Base-by-base conservation (phyloP, 2,797 vertebrate species). In the Meda fulgida region DNA sequence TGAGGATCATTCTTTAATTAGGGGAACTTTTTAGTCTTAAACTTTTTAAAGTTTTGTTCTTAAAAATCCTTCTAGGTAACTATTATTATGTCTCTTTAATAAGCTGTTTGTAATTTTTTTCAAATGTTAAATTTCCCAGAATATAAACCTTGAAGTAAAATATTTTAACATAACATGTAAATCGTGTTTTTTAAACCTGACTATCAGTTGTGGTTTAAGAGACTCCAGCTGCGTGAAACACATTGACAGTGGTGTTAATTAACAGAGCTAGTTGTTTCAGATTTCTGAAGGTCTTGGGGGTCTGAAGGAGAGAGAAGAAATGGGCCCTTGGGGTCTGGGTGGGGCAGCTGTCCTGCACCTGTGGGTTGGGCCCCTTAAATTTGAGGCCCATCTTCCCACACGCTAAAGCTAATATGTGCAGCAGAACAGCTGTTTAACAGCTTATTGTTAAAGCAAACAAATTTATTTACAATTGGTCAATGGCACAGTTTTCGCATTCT, bases 281-380 rank as follows among this genome's bases (percentile, higher is more conserved):
- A 87, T 88, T 89, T 88, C 89, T 69, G 78, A 71, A 53, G 14
- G 43, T 34, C 76, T 34, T 48, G 4, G 53, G 18, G 5, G 48
- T 19, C 48, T 51, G 48, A 18, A 2, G 18, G 46, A 48, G 46
- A 48, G 46, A 48, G 46, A 48, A 16, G 13, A 13, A 16, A 48
- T 1, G 46, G 14, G 46, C 14, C 46, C 46, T 48, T 1, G 3
- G 58, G 80, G 81, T 77, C 75, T 69, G 55, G 84, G 84, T 80
- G 78, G 84, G 85, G 83, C 90, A 91, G 89, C 89, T 92, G 89
- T 78, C 78, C 55, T 80, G 82, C 89, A 92, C 87, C 90, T 91
- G 91, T 87, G 81, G 66, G 76, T 23, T 85, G 83, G 66, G 76
- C 46, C 65, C 80, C 70, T 23, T 58, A 48, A 77, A 79, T 58